Evolutionary conservation across 2,797 vertebrate species (phyloP), one percentile per base, ranked within the genome.

Genomic region (Eremophila alpestris): DNA sequence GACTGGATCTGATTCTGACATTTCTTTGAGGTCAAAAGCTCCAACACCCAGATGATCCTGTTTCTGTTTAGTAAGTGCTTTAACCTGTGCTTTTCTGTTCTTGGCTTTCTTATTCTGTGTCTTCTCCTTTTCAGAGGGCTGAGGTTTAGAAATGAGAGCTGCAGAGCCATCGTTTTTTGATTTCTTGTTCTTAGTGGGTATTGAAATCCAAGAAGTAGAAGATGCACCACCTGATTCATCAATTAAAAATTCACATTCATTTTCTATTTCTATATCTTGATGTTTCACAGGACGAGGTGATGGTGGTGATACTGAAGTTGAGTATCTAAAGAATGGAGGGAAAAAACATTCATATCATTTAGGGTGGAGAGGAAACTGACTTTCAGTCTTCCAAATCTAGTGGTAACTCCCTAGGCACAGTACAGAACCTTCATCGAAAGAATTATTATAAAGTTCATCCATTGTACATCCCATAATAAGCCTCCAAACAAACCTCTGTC

Each of bases 221-320:
- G 88, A 78, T 41, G 46, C 49, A 75, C 6, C 79, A 78, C 77
- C 86, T 22, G 93, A 97, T 54, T 97, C 97, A 48, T 97, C 98
- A 86, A 98, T 98, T 81, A 97, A 74, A 97, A 98, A 98, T 69
- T 98, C 98, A 88, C 97, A 98, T 38, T 98, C 97, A 54, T 96
- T 83, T 85, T 97, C 96, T 76, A 85, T 36, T 62, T 94, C 90
- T 82, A 2, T 16, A 54, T 91, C 87, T 63, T 32, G 29, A 67
- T 83, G 34, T 80, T 77, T 94, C 87, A 87, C 34, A 90, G 91
- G 62, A 91, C 24, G 15, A 21, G 55, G 67, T n/a, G 56, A 83
- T 41, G 69, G 67, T 6, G 52, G n/a, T 49, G 63, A 41, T 63
- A 67, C 1, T 6, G 34, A 36, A 24, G n/a, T 5, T 22, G 69